phyloP scores from a whole-genome alignment of 64 coral and sea anemone genomes.

The Hydrozoanthus tunicans region DNA sequence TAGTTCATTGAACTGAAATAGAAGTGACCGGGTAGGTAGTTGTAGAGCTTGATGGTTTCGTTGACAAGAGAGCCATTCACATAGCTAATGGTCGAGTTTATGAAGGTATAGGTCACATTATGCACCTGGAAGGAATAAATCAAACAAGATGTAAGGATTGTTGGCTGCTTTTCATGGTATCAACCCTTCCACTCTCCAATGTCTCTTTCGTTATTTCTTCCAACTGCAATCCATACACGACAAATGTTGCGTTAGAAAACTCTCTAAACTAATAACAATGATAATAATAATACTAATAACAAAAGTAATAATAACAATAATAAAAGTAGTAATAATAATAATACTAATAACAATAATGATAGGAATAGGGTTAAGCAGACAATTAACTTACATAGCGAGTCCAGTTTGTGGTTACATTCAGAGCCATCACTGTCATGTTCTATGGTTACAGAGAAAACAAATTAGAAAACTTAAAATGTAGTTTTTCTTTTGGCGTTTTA shows the following conservation, averaged over 20 bases:
- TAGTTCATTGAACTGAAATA: slow-evolving; percentile 53
- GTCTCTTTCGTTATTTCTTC: too few relatives aligned
- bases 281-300: too few relatives aligned
- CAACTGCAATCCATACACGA: too few relatives aligned
- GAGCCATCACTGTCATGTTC: slow-evolving; percentile 39
- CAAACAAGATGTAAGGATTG: not conserved
- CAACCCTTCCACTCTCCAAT: too few relatives aligned
- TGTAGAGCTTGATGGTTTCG: slow-evolving; percentile 44
- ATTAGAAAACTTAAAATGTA: not conserved
- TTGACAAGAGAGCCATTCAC: slow-evolving; percentile 71
- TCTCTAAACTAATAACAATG: too few relatives aligned
- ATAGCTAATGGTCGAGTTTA: slow-evolving; percentile 62
- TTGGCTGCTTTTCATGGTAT: too few relatives aligned
- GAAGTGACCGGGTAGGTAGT: slow-evolving; percentile 31
- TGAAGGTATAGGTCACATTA: not conserved
- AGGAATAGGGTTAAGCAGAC: not conserved
- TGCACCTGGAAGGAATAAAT: slow-evolving; percentile 24
- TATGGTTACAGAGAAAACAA: not conserved
- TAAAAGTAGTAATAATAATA: too few relatives aligned
- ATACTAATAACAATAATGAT: too few relatives aligned
- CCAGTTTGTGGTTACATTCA: slow-evolving; percentile 46
- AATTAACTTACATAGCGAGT: slow-evolving; percentile 27
- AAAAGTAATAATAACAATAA: too few relatives aligned
- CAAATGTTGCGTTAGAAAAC: too few relatives aligned
- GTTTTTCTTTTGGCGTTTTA: not conserved